Base-by-base conservation (phyloP, 2,113 vertebrate genomes). In the Podilymbus podiceps region DNA sequence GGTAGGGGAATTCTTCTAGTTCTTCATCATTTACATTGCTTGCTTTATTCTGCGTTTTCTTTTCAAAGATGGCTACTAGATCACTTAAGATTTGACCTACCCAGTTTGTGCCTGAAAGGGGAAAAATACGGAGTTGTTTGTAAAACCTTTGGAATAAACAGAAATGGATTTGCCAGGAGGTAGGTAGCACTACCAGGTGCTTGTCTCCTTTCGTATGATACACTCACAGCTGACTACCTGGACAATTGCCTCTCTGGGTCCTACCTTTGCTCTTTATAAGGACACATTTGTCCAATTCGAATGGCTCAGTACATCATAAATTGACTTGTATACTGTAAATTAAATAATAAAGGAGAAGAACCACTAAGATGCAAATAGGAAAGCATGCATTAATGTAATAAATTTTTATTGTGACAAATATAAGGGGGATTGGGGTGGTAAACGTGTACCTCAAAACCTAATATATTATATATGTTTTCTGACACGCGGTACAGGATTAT, bases 71-170 rank as follows among this genome's bases (percentile, higher is more conserved):
- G 21, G 50, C n/a, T 66, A 69, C 12, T 31, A 95, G 76, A 46
- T 95, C 93, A 84, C 1, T 73, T 81, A 97, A 55, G 59, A 96
- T 92, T 44, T 95, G 94, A 21, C 67, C 66, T 25, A 96, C 9
- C 93, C 94, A 97, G 72, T 97, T 97, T 12, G 95, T 90, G 40
- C 95, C 96, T 97, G 68, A 74, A 59, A 74, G 50, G 28, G 15
- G 23, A 53, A 69, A 63, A 80, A 80, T 11, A 44, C 15, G 59
- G 20, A 84, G 15, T 11, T 59, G 0, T 42, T 64, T 56, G 6
- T 17, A 52, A 79, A 82, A 27, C 7, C 5, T 85, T 23, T 25
- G 44, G 17, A 50, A 60, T 38, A 38, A 64, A 23, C 17, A 66
- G 25, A 44, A 78, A 53, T 8, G 3, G 17, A 50, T 77, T 80